A percentile compares a stretch with the other conserved stretches of the same genome.
phyloP scores from a whole-genome alignment of 2,888 invertebrate species.

The Caenorhabditis sp. region DNA sequence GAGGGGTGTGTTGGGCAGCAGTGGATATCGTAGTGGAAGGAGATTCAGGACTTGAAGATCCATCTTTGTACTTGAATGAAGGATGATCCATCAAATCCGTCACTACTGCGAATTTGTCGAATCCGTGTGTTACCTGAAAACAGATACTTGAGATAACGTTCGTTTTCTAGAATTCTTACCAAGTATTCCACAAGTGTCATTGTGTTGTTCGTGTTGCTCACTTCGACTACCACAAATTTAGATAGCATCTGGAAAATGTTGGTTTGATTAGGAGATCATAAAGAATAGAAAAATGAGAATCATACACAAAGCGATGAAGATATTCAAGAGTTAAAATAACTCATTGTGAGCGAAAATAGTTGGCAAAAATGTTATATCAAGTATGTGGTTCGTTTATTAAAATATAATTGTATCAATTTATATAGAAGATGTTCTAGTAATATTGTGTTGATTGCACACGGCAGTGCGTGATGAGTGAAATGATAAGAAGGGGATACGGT shows the following conservation, averaged over 20 bases:
- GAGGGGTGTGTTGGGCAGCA: conserved; percentile 57
- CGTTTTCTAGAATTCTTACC: conserved; percentile 37
- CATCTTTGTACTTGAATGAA: conserved; percentile 67
- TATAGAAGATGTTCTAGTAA: background rate
- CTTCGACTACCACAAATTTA: conserved; percentile 74
- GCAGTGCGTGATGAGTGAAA: conserved; percentile 51
- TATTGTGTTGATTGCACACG: conserved; percentile 37
- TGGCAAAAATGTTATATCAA: background rate
- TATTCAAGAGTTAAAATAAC: conserved; percentile 54
- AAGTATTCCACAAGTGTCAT: conserved; percentile 73
- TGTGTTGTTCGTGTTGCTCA: conserved; percentile 68
- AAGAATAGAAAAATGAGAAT: conserved; percentile 3
- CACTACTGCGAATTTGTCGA: conserved; percentile 73
- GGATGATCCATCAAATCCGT: conserved; percentile 71
- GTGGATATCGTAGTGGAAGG: conserved; percentile 59
- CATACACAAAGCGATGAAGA: conserved; percentile 1
- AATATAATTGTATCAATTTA: too few species aligned
- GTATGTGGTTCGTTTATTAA: background rate
- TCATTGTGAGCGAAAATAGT: conserved; percentile 10
- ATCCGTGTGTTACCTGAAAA: conserved; percentile 72
- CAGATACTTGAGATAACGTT: background rate
- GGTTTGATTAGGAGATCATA: background rate
- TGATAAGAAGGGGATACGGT: background rate
- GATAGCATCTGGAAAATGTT: conserved; percentile 66
- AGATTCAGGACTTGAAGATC: conserved; percentile 55